phyloP scores from a whole-genome alignment of 2,888 invertebrate genomes.

The Melanchra persicariae region DNA sequence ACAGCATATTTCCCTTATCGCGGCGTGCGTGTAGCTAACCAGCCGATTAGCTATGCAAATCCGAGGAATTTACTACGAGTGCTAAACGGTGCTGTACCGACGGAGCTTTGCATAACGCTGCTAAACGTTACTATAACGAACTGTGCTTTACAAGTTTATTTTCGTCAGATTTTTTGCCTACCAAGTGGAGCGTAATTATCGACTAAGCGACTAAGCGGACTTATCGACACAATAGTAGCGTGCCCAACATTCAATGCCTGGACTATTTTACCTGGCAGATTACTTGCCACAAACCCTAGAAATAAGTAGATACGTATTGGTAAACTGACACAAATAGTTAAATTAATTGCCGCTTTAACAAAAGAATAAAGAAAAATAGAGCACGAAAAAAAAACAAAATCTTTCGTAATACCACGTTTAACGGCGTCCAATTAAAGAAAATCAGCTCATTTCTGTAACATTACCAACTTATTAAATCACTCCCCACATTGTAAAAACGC shows the following conservation, averaged over 20 bases:
- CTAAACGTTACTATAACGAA: constrained; percentile 47
- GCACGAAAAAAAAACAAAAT: constrained; percentile 4
- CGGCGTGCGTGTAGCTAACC: constrained; percentile 75
- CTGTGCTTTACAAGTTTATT: constrained; percentile 47
- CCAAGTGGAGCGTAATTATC: too few relatives aligned
- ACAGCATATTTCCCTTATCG: constrained; percentile 79
- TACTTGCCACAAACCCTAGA: background rate
- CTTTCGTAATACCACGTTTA: constrained; percentile 31
- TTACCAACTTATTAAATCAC: constrained; percentile 78
- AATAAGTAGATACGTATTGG: background rate
- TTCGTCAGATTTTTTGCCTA: constrained; percentile 21
- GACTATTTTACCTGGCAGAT: background rate
- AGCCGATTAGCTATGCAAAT: constrained; percentile 85
- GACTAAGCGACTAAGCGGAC: too few relatives aligned
- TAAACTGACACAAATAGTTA: background rate
- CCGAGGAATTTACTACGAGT: constrained; percentile 75
- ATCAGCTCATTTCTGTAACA: constrained; percentile 69
- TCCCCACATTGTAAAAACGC: constrained; percentile 73
- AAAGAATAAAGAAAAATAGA: constrained; percentile 12
- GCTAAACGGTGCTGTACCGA: constrained; percentile 74
- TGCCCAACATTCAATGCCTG: background rate
- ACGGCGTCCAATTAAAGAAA: constrained; percentile 70
- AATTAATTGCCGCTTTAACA: background rate
- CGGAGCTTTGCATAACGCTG: constrained; percentile 60
- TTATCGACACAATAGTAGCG: too few relatives aligned